Percentiles rank a stretch among this genome's conserved stretches.
Conservation (phyloP, 2,888 invertebrate species). For the Rhimphoctona megacephalus region DNA sequence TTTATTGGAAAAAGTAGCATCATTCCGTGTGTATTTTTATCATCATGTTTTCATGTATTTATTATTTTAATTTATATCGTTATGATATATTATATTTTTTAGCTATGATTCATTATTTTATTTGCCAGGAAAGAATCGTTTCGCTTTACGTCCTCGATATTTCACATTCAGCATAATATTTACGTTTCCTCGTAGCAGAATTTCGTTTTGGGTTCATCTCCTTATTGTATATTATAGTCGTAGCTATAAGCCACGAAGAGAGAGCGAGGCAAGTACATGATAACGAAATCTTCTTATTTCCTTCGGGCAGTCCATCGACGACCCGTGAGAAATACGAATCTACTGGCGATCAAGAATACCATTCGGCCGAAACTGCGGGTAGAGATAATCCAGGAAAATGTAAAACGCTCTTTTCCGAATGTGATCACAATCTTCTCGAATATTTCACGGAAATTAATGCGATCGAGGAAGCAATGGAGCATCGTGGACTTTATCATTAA, state of each 20-base stretch:
- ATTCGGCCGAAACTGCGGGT: constrained; percentile 79
- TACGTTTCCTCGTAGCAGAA: not conserved
- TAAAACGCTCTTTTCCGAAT: constrained; percentile 77
- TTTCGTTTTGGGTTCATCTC: constrained; percentile 1
- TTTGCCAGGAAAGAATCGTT: not conserved
- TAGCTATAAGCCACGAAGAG: not conserved
- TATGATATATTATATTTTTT: not conserved
- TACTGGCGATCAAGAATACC: constrained; percentile 79
- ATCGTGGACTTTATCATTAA: not conserved
- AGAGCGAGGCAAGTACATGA: not conserved
- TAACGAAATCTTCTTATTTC: constrained; percentile 53
- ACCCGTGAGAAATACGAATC: constrained; percentile 72
- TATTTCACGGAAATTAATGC: constrained; percentile 78
- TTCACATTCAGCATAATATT: constrained; percentile 15
- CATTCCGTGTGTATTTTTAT: not conserved
- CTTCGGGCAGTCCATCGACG: constrained; percentile 78
- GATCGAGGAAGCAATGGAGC: not conserved
- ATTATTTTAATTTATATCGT: not conserved
- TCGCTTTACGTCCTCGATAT: constrained; percentile 7
- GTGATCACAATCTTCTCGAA: constrained; percentile 76
- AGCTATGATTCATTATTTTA: not conserved
- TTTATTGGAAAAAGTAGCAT: not conserved
- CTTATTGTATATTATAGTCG: not conserved
- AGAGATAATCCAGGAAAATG: constrained; percentile 73
- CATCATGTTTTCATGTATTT: not conserved